Evolutionary conservation across 2,888 invertebrate species (phyloP).

Genomic region (Melieria omissa): DNA sequence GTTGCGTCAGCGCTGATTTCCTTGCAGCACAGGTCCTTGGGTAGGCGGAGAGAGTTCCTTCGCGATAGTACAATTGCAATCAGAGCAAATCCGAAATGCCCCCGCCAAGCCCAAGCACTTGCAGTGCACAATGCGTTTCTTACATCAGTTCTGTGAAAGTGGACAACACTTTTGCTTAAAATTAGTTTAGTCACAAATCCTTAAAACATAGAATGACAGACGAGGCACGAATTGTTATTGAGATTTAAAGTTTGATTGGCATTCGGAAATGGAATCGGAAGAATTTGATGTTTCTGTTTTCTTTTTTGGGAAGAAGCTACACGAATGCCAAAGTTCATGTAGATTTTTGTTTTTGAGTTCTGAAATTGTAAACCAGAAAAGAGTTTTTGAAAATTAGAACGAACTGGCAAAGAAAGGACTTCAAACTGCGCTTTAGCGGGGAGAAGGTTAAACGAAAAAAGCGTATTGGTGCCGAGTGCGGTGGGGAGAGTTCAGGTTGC

Average conservation of each 20-base stretch:
- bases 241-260: no score
- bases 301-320: slow-evolving; percentile 33
- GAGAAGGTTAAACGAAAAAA: not conserved
- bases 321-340: slow-evolving; percentile 50
- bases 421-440: not conserved
- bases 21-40: no score
- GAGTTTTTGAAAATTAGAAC: slow-evolving; percentile 30
- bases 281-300: no score
- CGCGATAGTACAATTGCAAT: no score
- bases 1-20: no score
- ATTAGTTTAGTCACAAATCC: not conserved
- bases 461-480: not conserved
- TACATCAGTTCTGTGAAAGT: no score
- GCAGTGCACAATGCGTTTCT: no score
- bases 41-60: no score
- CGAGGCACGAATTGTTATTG: not conserved
- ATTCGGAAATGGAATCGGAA: no score
- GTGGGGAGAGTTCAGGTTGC: not conserved
- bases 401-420: slow-evolving; percentile 2
- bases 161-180: no score
- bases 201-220: not conserved
- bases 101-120: no score
- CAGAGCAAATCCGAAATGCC: no score
- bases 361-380: slow-evolving; percentile 51
- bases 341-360: slow-evolving; percentile 49